These are phyloP conservation scores for Eucera pruinosa DNA, from an alignment of 2,888 invertebrate genomes.

Conservation along the genomic window DNA sequence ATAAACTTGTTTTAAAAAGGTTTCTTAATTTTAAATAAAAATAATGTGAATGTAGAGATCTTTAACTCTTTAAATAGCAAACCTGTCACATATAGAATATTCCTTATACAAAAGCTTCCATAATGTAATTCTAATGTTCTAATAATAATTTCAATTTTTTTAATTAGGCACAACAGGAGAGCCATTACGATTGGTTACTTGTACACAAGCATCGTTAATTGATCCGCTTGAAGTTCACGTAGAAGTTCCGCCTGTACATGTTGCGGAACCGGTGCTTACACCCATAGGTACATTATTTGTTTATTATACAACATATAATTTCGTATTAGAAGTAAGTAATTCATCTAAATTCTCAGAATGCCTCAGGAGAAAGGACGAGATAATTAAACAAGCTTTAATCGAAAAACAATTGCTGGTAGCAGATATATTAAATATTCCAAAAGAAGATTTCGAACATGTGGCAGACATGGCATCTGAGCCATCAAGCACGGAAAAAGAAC, in stretches of 20 bases:
- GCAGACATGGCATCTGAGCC: constrained; percentile 89
- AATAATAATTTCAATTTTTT: constrained; percentile 1
- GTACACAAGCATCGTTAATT: constrained; percentile 87
- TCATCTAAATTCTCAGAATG: constrained; percentile 86
- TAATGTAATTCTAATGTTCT: too few species aligned
- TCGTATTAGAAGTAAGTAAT: not conserved
- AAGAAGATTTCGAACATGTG: constrained; percentile 89
- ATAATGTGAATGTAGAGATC: not conserved
- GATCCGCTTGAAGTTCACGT: constrained; percentile 91
- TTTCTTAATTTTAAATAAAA: not conserved
- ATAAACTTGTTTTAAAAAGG: not conserved
- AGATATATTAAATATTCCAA: constrained; percentile 90
- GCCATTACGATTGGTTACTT: constrained; percentile 86
- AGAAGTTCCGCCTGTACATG: constrained; percentile 89
- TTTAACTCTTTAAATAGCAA: not conserved
- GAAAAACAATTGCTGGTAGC: constrained; percentile 91
- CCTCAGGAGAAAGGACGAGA: constrained; percentile 89
- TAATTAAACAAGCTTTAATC: constrained; percentile 88
- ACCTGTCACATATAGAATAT: not conserved
- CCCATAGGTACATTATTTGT: constrained; percentile 87
- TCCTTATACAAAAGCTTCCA: too few species aligned
- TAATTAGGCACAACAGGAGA: constrained; percentile 79
- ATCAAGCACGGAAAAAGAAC: constrained; percentile 85
- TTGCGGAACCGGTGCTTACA: constrained; percentile 91
- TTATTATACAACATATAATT: not conserved